A percentile compares a stretch with the other conserved stretches of the same genome.
Conservation (phyloP, 2,113 vertebrate species). For the Lathamus discolor region DNA sequence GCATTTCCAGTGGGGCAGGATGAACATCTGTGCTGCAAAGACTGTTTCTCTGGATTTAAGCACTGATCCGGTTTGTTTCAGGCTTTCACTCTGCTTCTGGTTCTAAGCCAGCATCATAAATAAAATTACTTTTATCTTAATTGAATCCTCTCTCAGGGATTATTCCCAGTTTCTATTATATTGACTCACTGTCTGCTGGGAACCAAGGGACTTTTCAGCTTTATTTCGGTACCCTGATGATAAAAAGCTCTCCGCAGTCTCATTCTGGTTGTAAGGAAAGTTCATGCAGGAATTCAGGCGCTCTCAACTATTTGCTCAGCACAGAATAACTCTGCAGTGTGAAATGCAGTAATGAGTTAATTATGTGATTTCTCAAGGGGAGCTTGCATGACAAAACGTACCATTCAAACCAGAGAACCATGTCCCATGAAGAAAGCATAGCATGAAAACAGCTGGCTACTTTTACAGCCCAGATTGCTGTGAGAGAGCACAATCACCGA, state of each 20-base stretch:
- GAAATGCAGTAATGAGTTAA: conserved; percentile 38
- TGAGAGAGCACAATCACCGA: background rate
- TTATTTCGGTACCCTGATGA: background rate
- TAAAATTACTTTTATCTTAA: background rate
- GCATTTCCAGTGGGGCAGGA: background rate
- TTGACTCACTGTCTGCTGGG: background rate
- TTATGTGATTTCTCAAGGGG: conserved; percentile 4
- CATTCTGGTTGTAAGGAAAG: background rate
- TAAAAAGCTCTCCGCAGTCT: background rate
- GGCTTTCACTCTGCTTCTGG: background rate
- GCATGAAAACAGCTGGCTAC: background rate
- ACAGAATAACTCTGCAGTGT: background rate
- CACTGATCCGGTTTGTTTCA: background rate
- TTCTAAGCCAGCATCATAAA: background rate
- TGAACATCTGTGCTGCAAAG: background rate
- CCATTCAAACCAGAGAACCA: background rate
- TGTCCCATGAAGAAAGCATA: background rate
- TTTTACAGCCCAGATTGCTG: background rate
- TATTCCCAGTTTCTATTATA: background rate
- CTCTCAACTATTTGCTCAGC: background rate
- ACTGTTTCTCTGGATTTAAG: background rate
- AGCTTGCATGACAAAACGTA: background rate
- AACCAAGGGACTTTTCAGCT: background rate
- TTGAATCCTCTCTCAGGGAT: background rate
- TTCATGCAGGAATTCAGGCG: conserved; percentile 10